Evolutionary conservation across 2,113 vertebrate species (phyloP).

Genomic region (Ceyx melanurus): DNA sequence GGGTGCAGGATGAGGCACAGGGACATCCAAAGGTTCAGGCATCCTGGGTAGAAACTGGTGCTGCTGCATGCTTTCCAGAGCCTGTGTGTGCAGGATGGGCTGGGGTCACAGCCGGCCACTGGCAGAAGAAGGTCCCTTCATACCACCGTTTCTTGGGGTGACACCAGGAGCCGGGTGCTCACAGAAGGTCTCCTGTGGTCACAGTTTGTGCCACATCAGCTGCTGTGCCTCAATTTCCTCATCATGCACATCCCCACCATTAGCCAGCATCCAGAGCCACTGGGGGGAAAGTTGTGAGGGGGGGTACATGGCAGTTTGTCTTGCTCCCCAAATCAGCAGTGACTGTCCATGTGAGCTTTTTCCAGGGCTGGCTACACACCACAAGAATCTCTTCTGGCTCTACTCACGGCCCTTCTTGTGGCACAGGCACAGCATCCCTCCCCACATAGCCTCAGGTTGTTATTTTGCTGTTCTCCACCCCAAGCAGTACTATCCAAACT

Average conservation of each 20-base stretch:
- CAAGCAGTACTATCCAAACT: neutral
- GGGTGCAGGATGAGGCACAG: rapidly evolving
- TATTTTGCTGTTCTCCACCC: neutral
- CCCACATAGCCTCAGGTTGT: rapidly evolving
- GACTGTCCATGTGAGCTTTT: rapidly evolving
- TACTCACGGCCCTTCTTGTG: too few species aligned
- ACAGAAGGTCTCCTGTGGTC: too few species aligned
- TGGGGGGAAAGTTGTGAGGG: rapidly evolving
- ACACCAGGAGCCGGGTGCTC: rapidly evolving
- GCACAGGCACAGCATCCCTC: rapidly evolving
- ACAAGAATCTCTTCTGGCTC: neutral
- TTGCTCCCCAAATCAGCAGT: neutral
- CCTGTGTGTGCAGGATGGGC: neutral
- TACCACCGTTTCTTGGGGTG: neutral
- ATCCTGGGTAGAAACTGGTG: rapidly evolving
- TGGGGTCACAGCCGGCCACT: neutral
- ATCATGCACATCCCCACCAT: rapidly evolving
- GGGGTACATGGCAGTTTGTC: neutral
- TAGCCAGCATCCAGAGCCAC: rapidly evolving
- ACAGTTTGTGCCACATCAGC: neutral
- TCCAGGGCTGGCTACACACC: rapidly evolving
- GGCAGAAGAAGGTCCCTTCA: neutral
- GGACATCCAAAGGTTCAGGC: neutral
- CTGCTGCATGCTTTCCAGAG: neutral
- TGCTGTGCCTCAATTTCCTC: slow-evolving; percentile 19